phyloP scores from a whole-genome alignment of 1,140 invertebrate species.

The Caenorhabditis remanei region DNA sequence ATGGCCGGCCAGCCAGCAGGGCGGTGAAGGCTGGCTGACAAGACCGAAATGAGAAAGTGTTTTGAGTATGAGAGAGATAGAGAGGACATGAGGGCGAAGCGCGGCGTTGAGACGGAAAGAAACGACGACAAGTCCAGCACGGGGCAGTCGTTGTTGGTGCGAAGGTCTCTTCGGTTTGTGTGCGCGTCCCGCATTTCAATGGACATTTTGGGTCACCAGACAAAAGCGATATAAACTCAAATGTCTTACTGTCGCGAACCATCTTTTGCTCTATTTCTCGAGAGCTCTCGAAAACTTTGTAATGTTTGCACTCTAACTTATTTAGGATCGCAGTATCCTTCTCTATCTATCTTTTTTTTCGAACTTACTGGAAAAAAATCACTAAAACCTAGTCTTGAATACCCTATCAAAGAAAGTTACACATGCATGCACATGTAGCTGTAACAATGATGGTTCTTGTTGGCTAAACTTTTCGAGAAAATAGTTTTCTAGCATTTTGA shows the following conservation, averaged over 20 bases:
- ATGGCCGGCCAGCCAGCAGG: slow-evolving; percentile 7
- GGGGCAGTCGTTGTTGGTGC: slow-evolving; percentile 25
- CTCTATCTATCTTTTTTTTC: not conserved
- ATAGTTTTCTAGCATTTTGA: no score
- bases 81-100: slow-evolving; percentile 21
- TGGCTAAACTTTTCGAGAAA: no score
- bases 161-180: slow-evolving; percentile 6
- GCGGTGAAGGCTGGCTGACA: not conserved
- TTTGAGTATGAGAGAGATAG: slow-evolving; percentile 1
- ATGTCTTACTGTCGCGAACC: slow-evolving; percentile 28
- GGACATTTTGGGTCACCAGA: slow-evolving; percentile 27
- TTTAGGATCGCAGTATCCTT: slow-evolving; percentile 6
- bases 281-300: slow-evolving; percentile 37
- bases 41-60: slow-evolving; percentile 22
- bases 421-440: no score
- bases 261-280: slow-evolving; percentile 43
- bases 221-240: not conserved
- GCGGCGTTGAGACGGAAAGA: slow-evolving; percentile 27
- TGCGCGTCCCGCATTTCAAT: slow-evolving; percentile 52
- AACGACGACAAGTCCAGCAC: slow-evolving; percentile 28
- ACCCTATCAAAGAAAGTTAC: no score
- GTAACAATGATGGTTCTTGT: no score
- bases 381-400: not conserved
- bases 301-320: slow-evolving; percentile 33
- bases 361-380: not conserved